Evolutionary conservation across 2,888 invertebrate genomes (phyloP).

Genomic region (Pasiphila rectangulata): DNA sequence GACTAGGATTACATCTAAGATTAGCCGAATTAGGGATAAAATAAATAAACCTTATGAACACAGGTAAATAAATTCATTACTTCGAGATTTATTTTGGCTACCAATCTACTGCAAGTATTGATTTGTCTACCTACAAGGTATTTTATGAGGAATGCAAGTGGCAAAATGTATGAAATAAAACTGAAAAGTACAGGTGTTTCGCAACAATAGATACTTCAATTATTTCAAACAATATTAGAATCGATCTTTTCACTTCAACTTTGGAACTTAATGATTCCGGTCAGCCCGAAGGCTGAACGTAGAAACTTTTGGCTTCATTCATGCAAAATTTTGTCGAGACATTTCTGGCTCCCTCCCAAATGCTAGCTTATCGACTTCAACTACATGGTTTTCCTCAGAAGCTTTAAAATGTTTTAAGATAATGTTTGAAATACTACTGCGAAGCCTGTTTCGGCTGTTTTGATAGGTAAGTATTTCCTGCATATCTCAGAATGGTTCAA

Average conservation of each 20-base stretch:
- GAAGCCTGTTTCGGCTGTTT: conserved; percentile 21
- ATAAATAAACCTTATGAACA: too few relatives aligned
- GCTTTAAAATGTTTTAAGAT: conserved; percentile 63
- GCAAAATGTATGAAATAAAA: too few relatives aligned
- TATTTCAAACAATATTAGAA: conserved; percentile 29
- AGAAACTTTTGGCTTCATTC: conserved; percentile 8
- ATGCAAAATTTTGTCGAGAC: conserved; percentile 19
- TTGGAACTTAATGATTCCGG: neutral
- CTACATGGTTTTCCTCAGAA: conserved; percentile 60
- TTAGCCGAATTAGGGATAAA: too few relatives aligned
- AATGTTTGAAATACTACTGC: conserved; percentile 48
- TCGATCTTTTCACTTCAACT: conserved; percentile 21
- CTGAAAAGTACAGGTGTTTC: too few relatives aligned
- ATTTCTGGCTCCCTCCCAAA: conserved; percentile 26
- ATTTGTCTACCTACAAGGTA: too few relatives aligned
- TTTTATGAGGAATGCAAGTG: too few relatives aligned
- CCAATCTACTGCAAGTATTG: too few relatives aligned
- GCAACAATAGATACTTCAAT: conserved; percentile 28
- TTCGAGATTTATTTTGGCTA: too few relatives aligned
- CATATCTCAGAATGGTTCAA: conserved; percentile 57
- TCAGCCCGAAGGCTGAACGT: neutral
- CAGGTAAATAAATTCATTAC: too few relatives aligned
- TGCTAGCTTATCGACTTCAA: conserved; percentile 36
- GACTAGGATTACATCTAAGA: too few relatives aligned
- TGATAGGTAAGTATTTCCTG: conserved; percentile 41